Conservation (phyloP, 2,888 invertebrate species). For the Rotaria macrura region DNA sequence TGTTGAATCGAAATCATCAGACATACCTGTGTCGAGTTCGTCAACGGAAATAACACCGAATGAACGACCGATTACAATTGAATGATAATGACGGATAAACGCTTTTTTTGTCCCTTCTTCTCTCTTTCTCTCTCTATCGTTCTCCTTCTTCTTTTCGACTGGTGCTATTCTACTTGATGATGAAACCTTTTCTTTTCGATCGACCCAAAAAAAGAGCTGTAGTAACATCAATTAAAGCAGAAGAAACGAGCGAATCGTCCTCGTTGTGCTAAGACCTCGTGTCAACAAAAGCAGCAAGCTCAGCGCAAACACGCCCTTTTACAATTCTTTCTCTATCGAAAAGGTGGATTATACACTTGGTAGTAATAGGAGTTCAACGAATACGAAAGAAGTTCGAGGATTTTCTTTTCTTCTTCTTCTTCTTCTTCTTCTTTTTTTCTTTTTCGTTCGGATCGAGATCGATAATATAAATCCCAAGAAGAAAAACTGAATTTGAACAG, state of each 20-base stretch:
- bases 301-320: slow-evolving; percentile 21
- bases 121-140: not conserved
- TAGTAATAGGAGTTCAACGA: slow-evolving; percentile 3
- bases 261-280: slow-evolving; percentile 6
- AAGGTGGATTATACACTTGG: slow-evolving; percentile 12
- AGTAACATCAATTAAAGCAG: slow-evolving; percentile 19
- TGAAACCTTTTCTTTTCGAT: slow-evolving; percentile 15
- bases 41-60: slow-evolving; percentile 7
- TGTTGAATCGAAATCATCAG: not conserved
- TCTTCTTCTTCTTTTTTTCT: not conserved
- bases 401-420: not conserved
- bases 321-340: not conserved
- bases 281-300: slow-evolving; percentile 20
- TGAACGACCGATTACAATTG: slow-evolving; percentile 1
- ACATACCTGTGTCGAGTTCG: not conserved
- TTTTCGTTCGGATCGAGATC: not conserved
- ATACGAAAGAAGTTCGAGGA: slow-evolving; percentile 7
- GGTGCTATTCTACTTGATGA: slow-evolving; percentile 1
- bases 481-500: not conserved
- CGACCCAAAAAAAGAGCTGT: slow-evolving; percentile 2
- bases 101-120: not conserved
- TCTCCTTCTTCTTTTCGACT: slow-evolving; percentile 1
- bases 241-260: slow-evolving; percentile 5
- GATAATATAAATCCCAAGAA: not conserved
- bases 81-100: slow-evolving; percentile 6